Conservation (phyloP, 2,113 vertebrate species). For the Tilapia sparmanii region DNA sequence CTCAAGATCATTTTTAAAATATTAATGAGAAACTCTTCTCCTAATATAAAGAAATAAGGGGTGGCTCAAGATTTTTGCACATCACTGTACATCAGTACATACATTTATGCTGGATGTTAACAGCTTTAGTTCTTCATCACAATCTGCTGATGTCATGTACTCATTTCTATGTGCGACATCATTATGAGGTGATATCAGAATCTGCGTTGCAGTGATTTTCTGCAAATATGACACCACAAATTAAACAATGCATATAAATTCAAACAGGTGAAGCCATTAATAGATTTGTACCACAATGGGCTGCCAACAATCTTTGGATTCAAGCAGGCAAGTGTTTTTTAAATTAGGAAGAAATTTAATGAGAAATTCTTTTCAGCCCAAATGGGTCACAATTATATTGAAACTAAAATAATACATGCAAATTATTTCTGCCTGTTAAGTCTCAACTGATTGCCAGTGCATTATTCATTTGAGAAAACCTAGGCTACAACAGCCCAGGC, state of each 20-base stretch:
- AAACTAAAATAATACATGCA: constrained; percentile 3
- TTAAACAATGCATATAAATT: not conserved
- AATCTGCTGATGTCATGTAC: not conserved
- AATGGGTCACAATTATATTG: not conserved
- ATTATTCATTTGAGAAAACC: constrained; percentile 1
- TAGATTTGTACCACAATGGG: not conserved
- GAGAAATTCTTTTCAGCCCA: not conserved
- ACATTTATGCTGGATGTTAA: not conserved
- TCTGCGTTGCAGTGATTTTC: not conserved
- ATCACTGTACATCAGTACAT: not conserved
- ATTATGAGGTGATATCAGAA: not conserved
- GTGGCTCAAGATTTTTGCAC: not conserved
- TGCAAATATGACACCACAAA: not conserved
- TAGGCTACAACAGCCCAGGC: not conserved
- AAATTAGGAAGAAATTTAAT: not conserved
- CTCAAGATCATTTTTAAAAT: not conserved
- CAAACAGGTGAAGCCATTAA: not conserved
- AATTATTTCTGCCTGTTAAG: not conserved
- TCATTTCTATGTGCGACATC: not conserved
- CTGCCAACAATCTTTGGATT: not conserved
- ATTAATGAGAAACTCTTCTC: not conserved
- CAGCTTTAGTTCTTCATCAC: not conserved
- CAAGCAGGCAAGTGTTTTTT: not conserved
- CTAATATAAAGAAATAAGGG: not conserved
- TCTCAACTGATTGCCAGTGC: not conserved